Conservation (phyloP, 37 sponge, comb jelly and placozoan species). For the Petrosia ficiformis region DNA sequence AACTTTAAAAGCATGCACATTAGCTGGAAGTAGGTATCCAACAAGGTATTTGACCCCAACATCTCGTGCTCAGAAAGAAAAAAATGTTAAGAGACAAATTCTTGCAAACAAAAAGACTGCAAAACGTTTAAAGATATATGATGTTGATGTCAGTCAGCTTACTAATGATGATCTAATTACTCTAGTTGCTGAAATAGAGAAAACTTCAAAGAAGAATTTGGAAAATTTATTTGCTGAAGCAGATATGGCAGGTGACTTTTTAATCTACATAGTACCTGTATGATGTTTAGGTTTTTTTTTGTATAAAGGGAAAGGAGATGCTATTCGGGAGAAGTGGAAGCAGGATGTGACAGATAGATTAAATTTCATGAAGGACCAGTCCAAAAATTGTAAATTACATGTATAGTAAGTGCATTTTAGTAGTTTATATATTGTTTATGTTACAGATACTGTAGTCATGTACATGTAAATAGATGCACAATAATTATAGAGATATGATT, state of each 20-base stretch:
- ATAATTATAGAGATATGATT: no score
- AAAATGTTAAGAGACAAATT: neutral
- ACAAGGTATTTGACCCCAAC: constrained; percentile 6
- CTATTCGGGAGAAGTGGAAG: constrained; percentile 4
- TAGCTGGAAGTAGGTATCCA: neutral
- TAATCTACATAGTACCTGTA: no score
- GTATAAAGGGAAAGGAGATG: constrained; percentile 23
- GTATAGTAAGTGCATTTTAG: neutral
- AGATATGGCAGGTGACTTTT: no score
- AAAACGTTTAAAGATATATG: neutral
- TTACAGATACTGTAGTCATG: neutral
- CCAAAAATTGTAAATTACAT: constrained; percentile 9
- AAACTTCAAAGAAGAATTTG: neutral
- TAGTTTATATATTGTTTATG: neutral
- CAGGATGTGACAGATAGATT: constrained; percentile 24
- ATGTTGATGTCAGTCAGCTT: constrained; percentile 3
- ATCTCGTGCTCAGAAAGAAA: no score
- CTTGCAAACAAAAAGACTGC: neutral
- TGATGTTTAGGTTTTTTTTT: no score
- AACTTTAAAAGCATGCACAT: neutral
- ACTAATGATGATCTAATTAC: constrained; percentile 8
- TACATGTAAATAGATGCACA: no score
- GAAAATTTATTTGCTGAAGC: constrained; percentile 7
- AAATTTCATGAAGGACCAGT: constrained; percentile 10
- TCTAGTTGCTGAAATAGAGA: constrained; percentile 1